Percentiles rank a stretch among this genome's conserved stretches.
Evolutionary conservation across 2,797 vertebrate species (phyloP).

Genomic region (Florisuga fusca): DNA sequence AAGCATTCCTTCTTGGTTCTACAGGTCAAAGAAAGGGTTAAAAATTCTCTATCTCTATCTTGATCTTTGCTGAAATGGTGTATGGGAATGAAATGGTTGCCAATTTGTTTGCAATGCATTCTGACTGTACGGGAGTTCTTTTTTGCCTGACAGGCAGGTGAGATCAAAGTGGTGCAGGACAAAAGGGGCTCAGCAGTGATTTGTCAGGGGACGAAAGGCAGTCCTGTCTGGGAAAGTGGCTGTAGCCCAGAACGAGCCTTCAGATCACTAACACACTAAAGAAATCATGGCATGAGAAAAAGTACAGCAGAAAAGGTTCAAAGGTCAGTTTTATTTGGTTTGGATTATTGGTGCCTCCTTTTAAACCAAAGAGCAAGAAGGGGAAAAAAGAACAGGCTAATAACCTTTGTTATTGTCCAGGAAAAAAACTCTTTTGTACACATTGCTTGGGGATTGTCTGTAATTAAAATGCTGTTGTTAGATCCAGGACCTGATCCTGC

Average conservation of each 20-base stretch:
- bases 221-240: constrained; percentile 83
- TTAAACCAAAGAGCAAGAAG: constrained; percentile 77
- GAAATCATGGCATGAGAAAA: constrained; percentile 89
- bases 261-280: constrained; percentile 88
- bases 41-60: constrained; percentile 66
- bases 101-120: constrained; percentile 90
- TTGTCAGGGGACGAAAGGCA: constrained; percentile 92
- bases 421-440: constrained; percentile 83
- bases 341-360: constrained; percentile 85
- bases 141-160: constrained; percentile 93
- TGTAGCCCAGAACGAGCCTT: constrained; percentile 84
- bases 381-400: constrained; percentile 80
- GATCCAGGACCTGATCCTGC: constrained; percentile 69
- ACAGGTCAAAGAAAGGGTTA: constrained; percentile 65
- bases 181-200: constrained; percentile 93
- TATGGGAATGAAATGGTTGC: constrained; percentile 85
- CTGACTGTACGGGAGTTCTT: constrained; percentile 89
- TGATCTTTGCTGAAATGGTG: constrained; percentile 76
- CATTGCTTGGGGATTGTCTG: constrained; percentile 72
- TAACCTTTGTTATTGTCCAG: constrained; percentile 83
- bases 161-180: constrained; percentile 91
- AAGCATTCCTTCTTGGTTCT: neutral
- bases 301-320: constrained; percentile 91
- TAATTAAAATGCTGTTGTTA: constrained; percentile 76
- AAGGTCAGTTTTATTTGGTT: constrained; percentile 91